phyloP scores from a whole-genome alignment of 2,888 invertebrate genomes.

The Cheilosia scutellata region DNA sequence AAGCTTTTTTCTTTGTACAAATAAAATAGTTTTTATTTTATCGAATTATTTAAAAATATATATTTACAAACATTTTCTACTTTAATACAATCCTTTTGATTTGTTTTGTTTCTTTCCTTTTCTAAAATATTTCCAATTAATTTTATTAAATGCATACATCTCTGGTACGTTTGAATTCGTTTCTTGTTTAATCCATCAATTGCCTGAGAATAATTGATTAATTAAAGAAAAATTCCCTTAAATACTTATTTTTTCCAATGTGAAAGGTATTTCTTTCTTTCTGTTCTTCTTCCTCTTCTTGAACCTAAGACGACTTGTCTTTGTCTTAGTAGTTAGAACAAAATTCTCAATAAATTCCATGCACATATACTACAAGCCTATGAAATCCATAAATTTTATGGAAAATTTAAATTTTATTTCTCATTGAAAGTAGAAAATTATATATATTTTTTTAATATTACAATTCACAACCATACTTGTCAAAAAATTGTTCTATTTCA shows the following conservation, averaged over 20 bases:
- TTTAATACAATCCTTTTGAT: constrained; percentile 26
- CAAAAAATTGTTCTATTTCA: constrained; percentile 13
- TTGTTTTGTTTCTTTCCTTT: neutral
- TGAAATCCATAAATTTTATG: constrained; percentile 63
- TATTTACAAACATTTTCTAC: constrained; percentile 29
- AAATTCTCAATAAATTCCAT: constrained; percentile 18
- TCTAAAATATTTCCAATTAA: constrained; percentile 42
- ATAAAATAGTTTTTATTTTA: constrained; percentile 23
- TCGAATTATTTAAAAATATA: constrained; percentile 5
- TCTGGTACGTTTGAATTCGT: constrained; percentile 80
- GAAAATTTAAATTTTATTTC: constrained; percentile 25
- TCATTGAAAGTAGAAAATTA: constrained; percentile 31
- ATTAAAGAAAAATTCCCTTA: neutral
- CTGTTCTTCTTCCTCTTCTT: neutral
- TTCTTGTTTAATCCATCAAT: constrained; percentile 49
- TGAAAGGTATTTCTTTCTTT: constrained; percentile 14
- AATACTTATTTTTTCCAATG: constrained; percentile 28
- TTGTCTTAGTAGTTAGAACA: neutral
- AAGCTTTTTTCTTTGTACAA: neutral
- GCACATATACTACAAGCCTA: constrained; percentile 18
- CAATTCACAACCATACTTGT: constrained; percentile 61
- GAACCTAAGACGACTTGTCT: too few species aligned
- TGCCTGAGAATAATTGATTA: constrained; percentile 76
- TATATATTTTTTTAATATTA: constrained; percentile 1
- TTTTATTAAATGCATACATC: constrained; percentile 83